These are phyloP conservation scores for Hydra vulgaris DNA, from an alignment of 30 jellyfish, hydroid and myxozoan genomes.

Conservation along the genomic window DNA sequence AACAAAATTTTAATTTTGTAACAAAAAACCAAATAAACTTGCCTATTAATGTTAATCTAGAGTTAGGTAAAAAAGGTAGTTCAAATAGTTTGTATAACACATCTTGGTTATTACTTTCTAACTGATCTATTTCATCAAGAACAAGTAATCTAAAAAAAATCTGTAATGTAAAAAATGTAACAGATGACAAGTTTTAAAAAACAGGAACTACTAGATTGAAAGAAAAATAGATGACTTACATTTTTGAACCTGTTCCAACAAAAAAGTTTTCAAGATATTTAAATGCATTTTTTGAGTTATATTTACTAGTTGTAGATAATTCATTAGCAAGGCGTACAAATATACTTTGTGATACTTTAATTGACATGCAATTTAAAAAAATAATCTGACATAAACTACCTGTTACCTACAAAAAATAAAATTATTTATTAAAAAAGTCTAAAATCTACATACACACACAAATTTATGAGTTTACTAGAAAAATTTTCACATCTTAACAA, in stretches of 20 bases:
- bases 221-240: conserved; percentile 31
- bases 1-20: not conserved
- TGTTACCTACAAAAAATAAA: not conserved
- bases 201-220: not conserved
- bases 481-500: too few species aligned
- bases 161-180: not conserved
- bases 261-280: conserved; percentile 42
- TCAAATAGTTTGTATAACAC: conserved; percentile 69
- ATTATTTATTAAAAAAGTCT: not conserved
- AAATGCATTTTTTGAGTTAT: conserved; percentile 37
- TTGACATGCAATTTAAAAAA: conserved; percentile 78
- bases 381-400: conserved; percentile 3
- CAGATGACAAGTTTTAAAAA: not conserved
- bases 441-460: too few species aligned
- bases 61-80: conserved; percentile 58
- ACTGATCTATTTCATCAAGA: conserved; percentile 89
- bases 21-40: not conserved
- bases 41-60: conserved; percentile 65
- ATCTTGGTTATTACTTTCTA: conserved; percentile 80
- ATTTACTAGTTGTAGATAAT: conserved; percentile 26
- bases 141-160: conserved; percentile 56
- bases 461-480: too few species aligned
- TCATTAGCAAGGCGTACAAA: conserved; percentile 42
- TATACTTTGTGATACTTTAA: conserved; percentile 51
- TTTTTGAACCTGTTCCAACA: conserved; percentile 34